phyloP scores from a whole-genome alignment of 2,113 vertebrate species.

The Tychaedon coryphoeus region DNA sequence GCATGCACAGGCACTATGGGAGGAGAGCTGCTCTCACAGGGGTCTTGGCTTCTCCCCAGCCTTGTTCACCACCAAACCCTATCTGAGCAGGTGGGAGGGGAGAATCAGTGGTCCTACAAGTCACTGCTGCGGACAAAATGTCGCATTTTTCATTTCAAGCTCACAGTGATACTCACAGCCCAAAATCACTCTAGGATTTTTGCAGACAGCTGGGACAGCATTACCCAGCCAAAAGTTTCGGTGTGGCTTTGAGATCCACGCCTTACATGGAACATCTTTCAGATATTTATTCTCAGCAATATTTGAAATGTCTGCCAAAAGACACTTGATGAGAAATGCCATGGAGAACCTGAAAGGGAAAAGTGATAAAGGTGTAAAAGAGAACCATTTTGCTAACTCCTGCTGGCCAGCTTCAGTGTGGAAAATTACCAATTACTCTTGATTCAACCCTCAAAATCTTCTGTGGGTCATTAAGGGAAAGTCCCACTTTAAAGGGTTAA shows the following conservation, averaged over 20 bases:
- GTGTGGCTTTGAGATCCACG: not conserved
- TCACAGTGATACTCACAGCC: not conserved
- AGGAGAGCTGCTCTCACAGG: not conserved
- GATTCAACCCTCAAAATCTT: not conserved
- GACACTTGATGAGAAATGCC: not conserved
- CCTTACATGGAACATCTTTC: not conserved
- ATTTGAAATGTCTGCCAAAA: not conserved
- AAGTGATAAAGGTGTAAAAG: not conserved
- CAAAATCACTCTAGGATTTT: not conserved
- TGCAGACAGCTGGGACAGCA: not conserved
- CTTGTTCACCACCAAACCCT: not conserved
- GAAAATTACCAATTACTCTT: not conserved
- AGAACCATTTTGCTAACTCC: not conserved
- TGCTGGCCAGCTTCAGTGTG: not conserved
- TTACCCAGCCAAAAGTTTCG: not conserved
- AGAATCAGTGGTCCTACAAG: not conserved
- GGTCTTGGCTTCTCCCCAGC: not conserved
- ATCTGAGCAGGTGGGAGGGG: not conserved
- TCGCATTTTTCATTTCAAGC: not conserved
- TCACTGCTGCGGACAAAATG: not conserved
- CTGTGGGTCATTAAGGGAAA: not conserved
- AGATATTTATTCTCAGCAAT: not conserved
- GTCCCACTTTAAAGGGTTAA: not conserved
- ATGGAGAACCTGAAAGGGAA: not conserved
- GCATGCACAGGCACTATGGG: fast-evolving